Evolutionary conservation across 2,113 vertebrate genomes (phyloP).

Genomic region (Panthera leo): DNA sequence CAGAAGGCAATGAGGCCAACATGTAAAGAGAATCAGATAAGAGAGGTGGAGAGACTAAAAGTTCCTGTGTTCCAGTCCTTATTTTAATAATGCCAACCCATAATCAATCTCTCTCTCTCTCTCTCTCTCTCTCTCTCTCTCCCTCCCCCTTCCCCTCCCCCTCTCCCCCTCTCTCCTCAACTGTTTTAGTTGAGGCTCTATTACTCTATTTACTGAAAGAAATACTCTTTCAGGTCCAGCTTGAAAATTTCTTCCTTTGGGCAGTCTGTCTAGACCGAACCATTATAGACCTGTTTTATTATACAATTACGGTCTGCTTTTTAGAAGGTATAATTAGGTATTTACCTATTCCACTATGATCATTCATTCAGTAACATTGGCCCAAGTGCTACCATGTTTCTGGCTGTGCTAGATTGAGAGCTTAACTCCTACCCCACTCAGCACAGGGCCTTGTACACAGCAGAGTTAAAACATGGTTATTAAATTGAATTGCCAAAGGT

Average conservation of each 20-base stretch:
- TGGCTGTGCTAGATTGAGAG: neutral
- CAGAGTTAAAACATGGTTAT: neutral
- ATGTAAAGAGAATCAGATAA: neutral
- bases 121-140: too few species aligned
- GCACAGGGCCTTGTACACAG: neutral
- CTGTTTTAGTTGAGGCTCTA: neutral
- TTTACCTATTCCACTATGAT: neutral
- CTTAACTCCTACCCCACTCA: neutral
- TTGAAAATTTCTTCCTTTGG: conserved; percentile 46
- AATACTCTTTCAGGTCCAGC: neutral
- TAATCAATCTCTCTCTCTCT: neutral
- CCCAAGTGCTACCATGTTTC: neutral
- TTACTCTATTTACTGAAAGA: neutral
- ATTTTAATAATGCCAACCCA: neutral
- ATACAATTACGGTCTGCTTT: neutral
- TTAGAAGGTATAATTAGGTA: neutral
- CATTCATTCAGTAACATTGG: neutral
- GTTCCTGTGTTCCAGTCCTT: neutral
- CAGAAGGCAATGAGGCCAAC: neutral
- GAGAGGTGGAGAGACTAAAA: neutral
- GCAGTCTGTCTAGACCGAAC: neutral
- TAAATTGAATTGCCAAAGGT: conserved; percentile 34
- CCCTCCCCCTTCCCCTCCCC: too few species aligned
- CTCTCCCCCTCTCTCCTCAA: too few species aligned
- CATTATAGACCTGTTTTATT: neutral